Evolutionary conservation across 1,140 invertebrate species (phyloP), one percentile per base, ranked within the genome.

Genomic region (Vollenhovia emeryi): DNA sequence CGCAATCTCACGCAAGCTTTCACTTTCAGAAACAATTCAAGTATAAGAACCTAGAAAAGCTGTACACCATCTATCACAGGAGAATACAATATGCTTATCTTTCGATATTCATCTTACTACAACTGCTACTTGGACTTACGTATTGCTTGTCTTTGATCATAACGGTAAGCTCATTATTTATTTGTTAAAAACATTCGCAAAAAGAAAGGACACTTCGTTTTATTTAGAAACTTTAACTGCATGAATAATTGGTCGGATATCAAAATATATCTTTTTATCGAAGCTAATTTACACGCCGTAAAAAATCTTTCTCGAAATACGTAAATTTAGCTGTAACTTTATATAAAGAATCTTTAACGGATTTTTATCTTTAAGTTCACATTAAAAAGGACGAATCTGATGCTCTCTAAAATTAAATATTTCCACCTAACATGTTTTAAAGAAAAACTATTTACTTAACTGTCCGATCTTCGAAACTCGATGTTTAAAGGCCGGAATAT

Each of bases 11-110:
- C 66, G 30, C 48, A 60, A 52, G 69, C 84, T 89, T 89, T 89
- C 52, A 80, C 87, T 96, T 96, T 52, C 94, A 98, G 97, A 96
- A 96, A 91, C 96, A 97, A 94, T 98, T 98, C 91, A 95, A 96
- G 88, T 96, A 96, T 84, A 96, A 97, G 91, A 96, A 96, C 91
- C 94, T 98, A 82, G 97, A 97, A 92, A 96, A 96, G 59, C 94
- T 98, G 11, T 98, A 97, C 91, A 95, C 96, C 84, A 95, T 96
- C 73, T 98, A 98, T 91, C 97, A 97, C 84, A 96, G 97, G 73
- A 96, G 97, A 88, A 94, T 98, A 75, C 96, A 97, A 88, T 96
- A 97, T 93, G 97, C 97, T 69, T 97, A 98, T 88, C 96, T 98
- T 43, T 97, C 97, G 66, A 96, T 97, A 57, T 98, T 97, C 91